Evolutionary conservation across 2,888 invertebrate genomes (phyloP), one percentile per base, ranked within the genome.

Genomic region (Tenthredo mesomela): DNA sequence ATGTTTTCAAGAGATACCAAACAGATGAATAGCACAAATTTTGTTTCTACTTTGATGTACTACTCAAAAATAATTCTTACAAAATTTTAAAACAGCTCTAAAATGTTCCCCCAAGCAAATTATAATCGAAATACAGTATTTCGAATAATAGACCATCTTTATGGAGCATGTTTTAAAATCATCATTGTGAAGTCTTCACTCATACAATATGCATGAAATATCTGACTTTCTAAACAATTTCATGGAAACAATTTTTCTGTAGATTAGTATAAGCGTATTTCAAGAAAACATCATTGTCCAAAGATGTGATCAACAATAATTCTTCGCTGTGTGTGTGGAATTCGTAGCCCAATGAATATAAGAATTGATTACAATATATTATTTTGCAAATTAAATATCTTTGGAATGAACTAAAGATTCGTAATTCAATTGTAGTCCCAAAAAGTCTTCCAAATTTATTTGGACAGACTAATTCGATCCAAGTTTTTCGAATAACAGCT

Each of bases 281-380:
- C 1, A 21, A 73, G 29, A 73, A 73, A 40, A 73, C 40, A 73
- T 73, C 40, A 73, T 73, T 73, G 40, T n/a, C 71, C 4, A 73
- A 73, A 21, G 21, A 18, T 43, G 21, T 43, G 21, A 70, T 73
- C 21, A 43, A 43, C 43, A 73, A 21, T 43, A 43, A 21, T 21
- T 4, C 21, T 25, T 40, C 7, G 21, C 40, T n/a, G 10, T 71
- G 9, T 71, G 9, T 40, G 71, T 7, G 71, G 21, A 40, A 71
- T 40, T 71, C n/a, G 40, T 3, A 71, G 37, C 21, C 18, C 2
- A 25, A 61, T 33, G 70, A 29, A 37, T 25, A 37, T 18, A n/a
- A 18, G 29, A 37, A 37, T 37, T 18, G 33, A 70, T 70, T 70
- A 25, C 9, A 29, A 18, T 18, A 15, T 10, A 73, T 10, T 43